phyloP scores from a whole-genome alignment of 2,113 vertebrate genomes.

The Aphyosemion australe region DNA sequence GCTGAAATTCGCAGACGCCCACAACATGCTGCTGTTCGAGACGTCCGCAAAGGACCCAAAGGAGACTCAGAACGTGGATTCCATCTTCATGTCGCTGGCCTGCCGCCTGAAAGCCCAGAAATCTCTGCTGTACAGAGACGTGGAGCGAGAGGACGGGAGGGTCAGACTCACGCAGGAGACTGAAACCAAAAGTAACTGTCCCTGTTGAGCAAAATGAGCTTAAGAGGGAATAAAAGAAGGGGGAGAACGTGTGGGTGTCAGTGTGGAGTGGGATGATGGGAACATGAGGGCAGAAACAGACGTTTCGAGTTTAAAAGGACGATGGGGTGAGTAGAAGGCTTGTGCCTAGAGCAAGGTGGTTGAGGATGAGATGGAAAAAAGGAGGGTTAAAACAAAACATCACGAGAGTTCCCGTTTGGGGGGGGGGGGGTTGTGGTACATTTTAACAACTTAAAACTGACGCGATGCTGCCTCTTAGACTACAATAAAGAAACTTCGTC shows the following conservation, averaged over 20 bases:
- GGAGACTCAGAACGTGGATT: constrained; percentile 95
- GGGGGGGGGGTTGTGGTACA: not conserved
- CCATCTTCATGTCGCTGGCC: constrained; percentile 97
- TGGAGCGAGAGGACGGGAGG: constrained; percentile 87
- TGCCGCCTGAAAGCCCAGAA: constrained; percentile 95
- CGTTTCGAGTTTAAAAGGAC: not conserved
- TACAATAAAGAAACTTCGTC: constrained; percentile 1
- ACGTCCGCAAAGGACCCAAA: constrained; percentile 96
- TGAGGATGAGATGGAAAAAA: not conserved
- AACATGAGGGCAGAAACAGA: constrained; percentile 3
- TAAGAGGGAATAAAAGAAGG: constrained; percentile 15
- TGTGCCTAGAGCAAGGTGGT: constrained; percentile 8
- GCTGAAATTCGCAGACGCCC: constrained; percentile 92
- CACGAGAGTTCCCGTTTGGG: not conserved
- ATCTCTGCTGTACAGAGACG: constrained; percentile 90
- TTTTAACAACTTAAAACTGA: constrained; percentile 29
- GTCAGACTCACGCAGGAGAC: constrained; percentile 81
- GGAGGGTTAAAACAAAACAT: constrained; percentile 5
- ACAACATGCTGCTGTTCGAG: constrained; percentile 98
- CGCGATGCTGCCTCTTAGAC: constrained; percentile 49
- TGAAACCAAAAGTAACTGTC: constrained; percentile 83
- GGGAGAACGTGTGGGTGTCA: constrained; percentile 18
- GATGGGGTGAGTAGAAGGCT: not conserved
- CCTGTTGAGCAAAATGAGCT: constrained; percentile 82
- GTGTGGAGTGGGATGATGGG: constrained; percentile 15